A percentile compares a stretch with the other conserved stretches of the same genome.
phyloP scores from a whole-genome alignment of 2,113 vertebrate genomes.

The Eurypyga helias region DNA sequence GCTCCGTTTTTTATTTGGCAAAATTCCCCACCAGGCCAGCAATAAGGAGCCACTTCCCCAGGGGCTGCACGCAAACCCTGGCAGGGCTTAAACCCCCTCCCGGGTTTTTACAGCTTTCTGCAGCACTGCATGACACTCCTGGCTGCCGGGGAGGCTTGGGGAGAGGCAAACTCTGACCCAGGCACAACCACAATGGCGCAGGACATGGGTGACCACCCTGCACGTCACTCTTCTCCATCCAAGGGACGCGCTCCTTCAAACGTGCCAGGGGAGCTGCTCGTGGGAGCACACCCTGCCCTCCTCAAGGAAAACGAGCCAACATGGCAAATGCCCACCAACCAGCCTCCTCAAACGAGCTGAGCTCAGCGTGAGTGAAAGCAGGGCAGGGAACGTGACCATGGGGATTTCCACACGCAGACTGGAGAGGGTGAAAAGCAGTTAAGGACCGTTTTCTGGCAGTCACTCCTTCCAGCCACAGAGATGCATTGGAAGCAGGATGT shows the following conservation, averaged over 20 bases:
- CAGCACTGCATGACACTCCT: background rate
- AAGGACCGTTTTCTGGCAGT: background rate
- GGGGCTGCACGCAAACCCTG: background rate
- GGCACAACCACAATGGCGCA: accelerated
- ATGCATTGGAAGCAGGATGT: background rate
- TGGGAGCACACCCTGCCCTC: background rate
- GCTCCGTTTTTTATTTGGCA: background rate
- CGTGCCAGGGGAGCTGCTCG: background rate
- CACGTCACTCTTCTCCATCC: background rate
- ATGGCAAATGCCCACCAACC: background rate
- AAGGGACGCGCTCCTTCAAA: background rate
- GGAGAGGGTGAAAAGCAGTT: background rate
- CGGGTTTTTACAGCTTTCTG: background rate
- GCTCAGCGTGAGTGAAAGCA: background rate
- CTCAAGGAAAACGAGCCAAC: background rate
- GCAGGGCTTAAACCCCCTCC: background rate
- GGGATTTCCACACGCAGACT: background rate
- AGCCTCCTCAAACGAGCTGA: background rate
- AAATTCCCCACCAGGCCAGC: background rate
- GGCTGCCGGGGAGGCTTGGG: background rate
- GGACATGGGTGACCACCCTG: background rate
- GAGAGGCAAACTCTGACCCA: background rate
- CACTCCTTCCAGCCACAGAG: background rate
- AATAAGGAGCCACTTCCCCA: background rate
- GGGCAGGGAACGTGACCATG: accelerated